Percentiles rank a stretch among this genome's conserved stretches.
These are phyloP conservation scores for Scaptodrosophila latifasciaeformis DNA, from an alignment of 2,888 invertebrate genomes.

Conservation along the genomic window DNA sequence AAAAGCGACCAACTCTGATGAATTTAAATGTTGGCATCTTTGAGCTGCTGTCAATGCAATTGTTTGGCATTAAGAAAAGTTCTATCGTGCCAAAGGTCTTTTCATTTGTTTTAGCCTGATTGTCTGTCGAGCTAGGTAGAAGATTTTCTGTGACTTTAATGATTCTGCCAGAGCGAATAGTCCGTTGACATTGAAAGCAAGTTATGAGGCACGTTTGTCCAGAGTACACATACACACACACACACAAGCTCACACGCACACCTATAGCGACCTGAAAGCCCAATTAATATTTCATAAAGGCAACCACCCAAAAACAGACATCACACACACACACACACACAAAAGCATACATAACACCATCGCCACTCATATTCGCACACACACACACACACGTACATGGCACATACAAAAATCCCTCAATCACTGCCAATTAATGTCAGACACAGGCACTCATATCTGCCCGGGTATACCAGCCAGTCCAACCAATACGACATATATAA, in stretches of 20 bases:
- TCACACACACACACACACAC: slow-evolving; percentile 1
- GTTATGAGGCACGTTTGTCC: slow-evolving; percentile 56
- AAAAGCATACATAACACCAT: not conserved
- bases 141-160: slow-evolving; percentile 12
- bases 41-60: too few species aligned
- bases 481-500: slow-evolving; percentile 55
- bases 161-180: slow-evolving; percentile 1
- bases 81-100: too few species aligned
- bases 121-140: too few species aligned
- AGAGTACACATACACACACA: too few species aligned
- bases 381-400: slow-evolving; percentile 22
- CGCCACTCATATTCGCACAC: not conserved
- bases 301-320: slow-evolving; percentile 18
- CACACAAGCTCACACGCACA: too few species aligned
- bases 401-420: slow-evolving; percentile 61
- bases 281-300: slow-evolving; percentile 68
- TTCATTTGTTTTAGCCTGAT: too few species aligned
- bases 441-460: slow-evolving; percentile 65
- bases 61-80: too few species aligned
- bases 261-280: slow-evolving; percentile 44
- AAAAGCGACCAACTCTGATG: too few species aligned
- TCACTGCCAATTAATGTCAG: slow-evolving; percentile 69
- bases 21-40: too few species aligned
- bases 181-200: slow-evolving; percentile 28
- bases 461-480: slow-evolving; percentile 29